Base-by-base conservation (phyloP, 2,888 invertebrate species). In the Lottia gigantea region DNA sequence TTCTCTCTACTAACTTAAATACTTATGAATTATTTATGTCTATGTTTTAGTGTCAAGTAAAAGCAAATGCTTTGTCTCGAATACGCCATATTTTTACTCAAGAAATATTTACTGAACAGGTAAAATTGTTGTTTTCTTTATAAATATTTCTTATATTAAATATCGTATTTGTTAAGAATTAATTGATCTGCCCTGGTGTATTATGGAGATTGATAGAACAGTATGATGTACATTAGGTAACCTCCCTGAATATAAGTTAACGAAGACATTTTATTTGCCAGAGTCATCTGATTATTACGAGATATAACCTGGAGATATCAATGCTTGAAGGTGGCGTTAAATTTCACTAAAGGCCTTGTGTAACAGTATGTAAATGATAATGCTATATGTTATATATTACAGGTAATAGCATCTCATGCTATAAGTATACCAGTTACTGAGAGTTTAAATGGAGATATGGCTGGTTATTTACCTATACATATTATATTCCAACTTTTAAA, bases 91-190 rank as follows among this genome's bases (percentile, higher is more conserved):
- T 98, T 46, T 98, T 98, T 86, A 97, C 95, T 0, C 96, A 96
- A 85, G 97, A 98, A 87, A 95, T 98, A 78, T 98, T 98, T 86
- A 97, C 97, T 0, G 98, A 98, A 88, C 96, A 97, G 91, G 93
- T 92, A 89, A 68, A 31, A 64, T 47, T 55, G 23, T 40, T 40
- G 7, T 40, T 4, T 8, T 6, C 11, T 40, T 40, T 6, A 40
- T 6, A 40, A 40, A 8, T 3, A 11, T 8, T 40, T 11, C 3
- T 31, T 31, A n/a, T n/a, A n/a, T n/a, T n/a, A n/a, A n/a, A n/a
- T n/a, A n/a, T n/a, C n/a, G n/a, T n/a, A n/a, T n/a, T n/a, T n/a
- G n/a, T n/a, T n/a, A n/a, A n/a, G n/a, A n/a, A n/a, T n/a, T n/a
- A n/a, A n/a, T n/a, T n/a, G n/a, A n/a, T n/a, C n/a, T n/a, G n/a